phyloP scores from a whole-genome alignment of 2,797 vertebrate genomes.

The Psittacula derbiana region DNA sequence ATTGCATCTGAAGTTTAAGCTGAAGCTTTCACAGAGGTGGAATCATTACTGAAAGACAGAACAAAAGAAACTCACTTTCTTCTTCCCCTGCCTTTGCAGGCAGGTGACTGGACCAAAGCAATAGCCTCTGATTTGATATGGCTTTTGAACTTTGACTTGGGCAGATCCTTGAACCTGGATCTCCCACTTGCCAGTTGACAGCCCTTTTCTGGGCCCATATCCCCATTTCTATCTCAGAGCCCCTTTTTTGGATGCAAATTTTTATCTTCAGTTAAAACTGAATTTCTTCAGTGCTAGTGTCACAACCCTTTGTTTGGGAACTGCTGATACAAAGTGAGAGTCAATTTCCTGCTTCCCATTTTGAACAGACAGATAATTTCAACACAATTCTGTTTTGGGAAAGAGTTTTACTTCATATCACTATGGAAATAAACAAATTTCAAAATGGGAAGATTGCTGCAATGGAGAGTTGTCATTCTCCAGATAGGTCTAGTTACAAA shows the following conservation, averaged over 20 bases:
- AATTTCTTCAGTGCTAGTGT: not conserved
- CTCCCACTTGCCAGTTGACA: not conserved
- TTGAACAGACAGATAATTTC: conserved; percentile 18
- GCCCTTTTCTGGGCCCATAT: not conserved
- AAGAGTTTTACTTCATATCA: not conserved
- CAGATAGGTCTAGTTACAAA: not conserved
- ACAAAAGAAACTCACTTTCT: not conserved
- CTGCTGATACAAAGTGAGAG: not conserved
- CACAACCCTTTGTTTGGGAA: not conserved
- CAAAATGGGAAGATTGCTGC: not conserved
- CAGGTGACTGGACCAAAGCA: not conserved
- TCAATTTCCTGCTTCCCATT: not conserved
- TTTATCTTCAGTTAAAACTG: not conserved
- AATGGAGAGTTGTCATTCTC: not conserved
- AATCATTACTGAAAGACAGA: not conserved
- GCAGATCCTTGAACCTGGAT: not conserved
- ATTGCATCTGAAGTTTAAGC: not conserved
- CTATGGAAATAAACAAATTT: not conserved
- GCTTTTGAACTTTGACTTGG: not conserved
- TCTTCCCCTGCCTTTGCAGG: not conserved
- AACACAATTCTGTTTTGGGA: not conserved
- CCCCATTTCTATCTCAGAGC: not conserved
- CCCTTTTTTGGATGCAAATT: not conserved
- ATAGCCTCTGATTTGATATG: not conserved
- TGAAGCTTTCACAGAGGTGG: not conserved